Percentiles rank a stretch among this genome's conserved stretches.
phyloP scores from a whole-genome alignment of 2,797 vertebrate species.

The Oreochromis mossambicus region DNA sequence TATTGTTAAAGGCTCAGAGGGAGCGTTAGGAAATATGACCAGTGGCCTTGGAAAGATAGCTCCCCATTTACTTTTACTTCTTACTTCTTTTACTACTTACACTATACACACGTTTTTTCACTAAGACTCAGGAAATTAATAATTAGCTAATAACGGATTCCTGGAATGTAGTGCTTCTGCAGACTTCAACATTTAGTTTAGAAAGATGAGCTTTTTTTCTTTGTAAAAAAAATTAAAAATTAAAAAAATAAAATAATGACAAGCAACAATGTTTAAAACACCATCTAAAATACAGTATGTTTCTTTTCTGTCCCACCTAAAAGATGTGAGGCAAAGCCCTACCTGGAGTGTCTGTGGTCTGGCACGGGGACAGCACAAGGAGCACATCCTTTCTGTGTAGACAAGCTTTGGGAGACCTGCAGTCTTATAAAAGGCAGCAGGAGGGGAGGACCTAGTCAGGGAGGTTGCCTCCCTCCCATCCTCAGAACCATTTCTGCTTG shows the following conservation, averaged over 20 bases:
- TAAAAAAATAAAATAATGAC: background rate
- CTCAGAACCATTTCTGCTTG: background rate
- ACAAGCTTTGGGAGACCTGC: background rate
- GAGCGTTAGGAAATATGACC: background rate
- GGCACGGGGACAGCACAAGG: conserved; percentile 2
- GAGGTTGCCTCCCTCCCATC: background rate
- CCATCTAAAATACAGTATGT: background rate
- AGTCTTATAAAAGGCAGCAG: conserved; percentile 37
- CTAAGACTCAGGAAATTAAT: background rate
- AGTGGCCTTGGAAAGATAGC: background rate
- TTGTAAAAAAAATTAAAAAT: background rate
- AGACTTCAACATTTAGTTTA: background rate
- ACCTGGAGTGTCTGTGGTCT: conserved; percentile 38
- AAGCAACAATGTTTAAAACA: background rate
- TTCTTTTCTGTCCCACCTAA: background rate
- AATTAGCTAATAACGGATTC: background rate
- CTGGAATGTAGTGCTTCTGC: background rate
- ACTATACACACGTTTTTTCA: background rate
- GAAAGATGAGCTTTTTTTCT: background rate
- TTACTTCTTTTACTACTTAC: background rate
- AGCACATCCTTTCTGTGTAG: conserved; percentile 48
- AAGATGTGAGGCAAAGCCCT: background rate
- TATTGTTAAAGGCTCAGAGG: background rate
- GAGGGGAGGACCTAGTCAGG: conserved; percentile 2
- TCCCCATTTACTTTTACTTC: background rate